phyloP scores from a whole-genome alignment of 2,113 vertebrate genomes.

The Seriola quinqueradiata region DNA sequence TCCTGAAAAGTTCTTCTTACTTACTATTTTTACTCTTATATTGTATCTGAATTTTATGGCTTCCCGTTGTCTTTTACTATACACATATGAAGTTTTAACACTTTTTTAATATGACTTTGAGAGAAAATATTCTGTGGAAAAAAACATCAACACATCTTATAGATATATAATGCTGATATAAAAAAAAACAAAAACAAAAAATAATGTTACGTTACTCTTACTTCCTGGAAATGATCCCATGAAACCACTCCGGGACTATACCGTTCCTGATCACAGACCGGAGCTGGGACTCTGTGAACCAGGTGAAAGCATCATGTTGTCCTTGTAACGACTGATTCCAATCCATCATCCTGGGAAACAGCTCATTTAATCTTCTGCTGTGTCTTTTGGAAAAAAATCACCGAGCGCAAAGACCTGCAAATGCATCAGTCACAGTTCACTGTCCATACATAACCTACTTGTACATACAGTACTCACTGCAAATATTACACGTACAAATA shows the following conservation, averaged over 20 bases:
- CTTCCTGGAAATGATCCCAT: slow-evolving; percentile 88
- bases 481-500: not conserved
- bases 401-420: not conserved
- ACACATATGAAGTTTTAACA: not conserved
- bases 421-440: not conserved
- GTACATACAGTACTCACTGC: not conserved
- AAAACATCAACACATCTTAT: not conserved
- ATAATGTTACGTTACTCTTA: slow-evolving; percentile 56
- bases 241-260: slow-evolving; percentile 87
- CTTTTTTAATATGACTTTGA: not conserved
- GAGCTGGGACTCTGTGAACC: slow-evolving; percentile 84
- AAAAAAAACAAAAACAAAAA: not conserved
- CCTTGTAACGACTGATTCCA: slow-evolving; percentile 10
- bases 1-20: not conserved
- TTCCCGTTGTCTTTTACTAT: no score
- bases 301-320: slow-evolving; percentile 65
- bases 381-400: not conserved
- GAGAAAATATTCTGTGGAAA: not conserved
- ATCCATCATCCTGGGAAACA: slow-evolving; percentile 65
- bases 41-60: no score
- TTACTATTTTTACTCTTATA: not conserved
- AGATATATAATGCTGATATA: not conserved
- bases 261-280: slow-evolving; percentile 73
- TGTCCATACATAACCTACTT: not conserved
- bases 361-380: slow-evolving; percentile 13